These are phyloP conservation scores for Apodemia mormo DNA, from an alignment of 2,888 invertebrate species.

Conservation along the genomic window DNA sequence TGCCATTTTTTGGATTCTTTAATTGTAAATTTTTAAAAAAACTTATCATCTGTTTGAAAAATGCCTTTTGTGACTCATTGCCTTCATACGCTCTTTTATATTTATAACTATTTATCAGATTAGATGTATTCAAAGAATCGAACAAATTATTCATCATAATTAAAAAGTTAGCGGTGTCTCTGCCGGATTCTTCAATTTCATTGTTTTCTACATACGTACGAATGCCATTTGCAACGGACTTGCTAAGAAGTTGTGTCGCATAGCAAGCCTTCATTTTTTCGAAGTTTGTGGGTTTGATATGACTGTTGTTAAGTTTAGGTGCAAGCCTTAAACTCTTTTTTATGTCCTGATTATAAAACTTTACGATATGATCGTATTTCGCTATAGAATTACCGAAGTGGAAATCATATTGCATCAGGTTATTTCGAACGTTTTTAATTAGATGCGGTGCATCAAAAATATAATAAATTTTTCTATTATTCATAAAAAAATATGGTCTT, in stretches of 20 bases:
- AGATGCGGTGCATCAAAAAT: constrained; percentile 45
- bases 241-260: constrained; percentile 44
- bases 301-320: constrained; percentile 42
- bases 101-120: constrained; percentile 21
- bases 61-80: constrained; percentile 29
- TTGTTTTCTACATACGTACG: constrained; percentile 32
- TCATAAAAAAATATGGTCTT: constrained; percentile 41
- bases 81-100: constrained; percentile 28
- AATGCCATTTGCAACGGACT: constrained; percentile 43
- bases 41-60: constrained; percentile 31
- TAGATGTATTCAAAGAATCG: constrained; percentile 36
- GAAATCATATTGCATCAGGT: constrained; percentile 41
- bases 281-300: constrained; percentile 35
- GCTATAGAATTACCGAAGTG: constrained; percentile 32
- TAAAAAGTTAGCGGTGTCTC: constrained; percentile 33
- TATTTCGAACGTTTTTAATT: constrained; percentile 41
- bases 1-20: background rate
- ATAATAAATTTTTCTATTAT: constrained; percentile 41
- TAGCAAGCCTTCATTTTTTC: constrained; percentile 41
- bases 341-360: constrained; percentile 41
- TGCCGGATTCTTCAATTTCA: constrained; percentile 28
- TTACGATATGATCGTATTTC: constrained; percentile 34
- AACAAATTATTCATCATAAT: constrained; percentile 35
- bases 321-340: constrained; percentile 37
- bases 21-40: constrained; percentile 30